Evolutionary conservation across 1,140 invertebrate genomes (phyloP), one percentile per base, ranked within the genome.

Genomic region (Caenorhabditis latens): DNA sequence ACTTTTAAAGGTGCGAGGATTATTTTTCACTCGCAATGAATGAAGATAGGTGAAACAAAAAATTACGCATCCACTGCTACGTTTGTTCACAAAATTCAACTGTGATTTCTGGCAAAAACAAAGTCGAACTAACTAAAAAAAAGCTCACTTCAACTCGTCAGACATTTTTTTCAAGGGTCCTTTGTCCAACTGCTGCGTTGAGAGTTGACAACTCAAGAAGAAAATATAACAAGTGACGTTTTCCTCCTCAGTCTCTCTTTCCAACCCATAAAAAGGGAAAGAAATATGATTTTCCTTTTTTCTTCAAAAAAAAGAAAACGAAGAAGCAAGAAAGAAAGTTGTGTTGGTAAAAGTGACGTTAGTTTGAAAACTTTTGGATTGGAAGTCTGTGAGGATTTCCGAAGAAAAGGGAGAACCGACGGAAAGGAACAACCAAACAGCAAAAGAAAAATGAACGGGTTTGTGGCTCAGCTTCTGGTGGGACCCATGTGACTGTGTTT

Each of bases 151-250:
- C 50, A 14, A 16, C 50, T 53, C 50, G 50, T 79, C 71, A 79
- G 71, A 53, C n/a, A 14, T 71, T 71, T 79, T 32, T 79, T 79
- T 79, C n/a, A 79, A 43, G 71, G 71, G 46, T 46, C 71, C 32
- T 79, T 79, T 79, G 71, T 79, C n/a, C 6, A 79, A 50, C 71
- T 79, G n/a, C 21, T 43, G 46, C 43, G 46, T 79, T 19, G n/a
- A 79, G 71, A 32, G 46, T 79, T 50, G 71, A 46, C 43, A 79
- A 79, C 71, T 79, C 43, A 8, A 79, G n/a, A 79, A n/a, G 14
- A 79, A 79, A 79, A 79, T 71, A 71, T 46, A 79, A 50, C 71
- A 79, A 79, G 71, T 79, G 71, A 79, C 71, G 71, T 79, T 79
- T 79, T 24, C 14, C 46, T 46, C 50, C 46, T 79, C 19, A 24